Evolutionary conservation across 2,797 vertebrate species (phyloP), one percentile per base, ranked within the genome.

Genomic region (Acanthiza pusilla): DNA sequence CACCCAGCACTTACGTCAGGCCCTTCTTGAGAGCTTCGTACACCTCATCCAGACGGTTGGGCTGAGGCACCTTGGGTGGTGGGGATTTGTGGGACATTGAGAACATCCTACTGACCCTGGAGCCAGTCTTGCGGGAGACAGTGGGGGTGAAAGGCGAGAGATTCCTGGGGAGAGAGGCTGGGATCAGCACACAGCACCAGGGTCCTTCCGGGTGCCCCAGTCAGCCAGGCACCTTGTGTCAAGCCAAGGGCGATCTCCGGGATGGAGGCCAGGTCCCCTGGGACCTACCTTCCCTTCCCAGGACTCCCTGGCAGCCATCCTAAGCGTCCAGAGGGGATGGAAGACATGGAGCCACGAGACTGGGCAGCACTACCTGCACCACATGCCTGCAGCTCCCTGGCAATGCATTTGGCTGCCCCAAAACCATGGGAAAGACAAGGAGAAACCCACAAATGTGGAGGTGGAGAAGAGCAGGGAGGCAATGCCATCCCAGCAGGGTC

Each of bases 61-160:
- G 99, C 94, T 99, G 99, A 73, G 99, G 99, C 84, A 99, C 98
- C 97, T 99, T 99, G 22, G 99, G 98, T 63, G 98, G 98, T n/a
- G 98, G 98, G 67, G 98, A 98, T 86, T 99, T 99, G 93, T 98
- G 97, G 13, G 99, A 99, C 96, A 99, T 98, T 13, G 98, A 98
- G 96, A 99, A 99, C 98, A 99, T 99, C 97, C 99, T 99, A 97
- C 99, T 98, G 85, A 98, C 98, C 96, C 98, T 98, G 94, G 98
- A 98, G 85, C 99, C 98, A 97, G 98, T 97, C 97, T 99, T 99
- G 97, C 99, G 98, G 96, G 98, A 98, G 45, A 98, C 97, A 1
- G 98, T 98, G 8, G 98, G 99, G 38, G 99, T 99, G 97, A 99
- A 99, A 91, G 98, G 98, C 0, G 98, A 98, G 40, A 98, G 97